These are phyloP conservation scores for Pocota personata DNA, from an alignment of 2,888 invertebrate genomes.

Conservation along the genomic window DNA sequence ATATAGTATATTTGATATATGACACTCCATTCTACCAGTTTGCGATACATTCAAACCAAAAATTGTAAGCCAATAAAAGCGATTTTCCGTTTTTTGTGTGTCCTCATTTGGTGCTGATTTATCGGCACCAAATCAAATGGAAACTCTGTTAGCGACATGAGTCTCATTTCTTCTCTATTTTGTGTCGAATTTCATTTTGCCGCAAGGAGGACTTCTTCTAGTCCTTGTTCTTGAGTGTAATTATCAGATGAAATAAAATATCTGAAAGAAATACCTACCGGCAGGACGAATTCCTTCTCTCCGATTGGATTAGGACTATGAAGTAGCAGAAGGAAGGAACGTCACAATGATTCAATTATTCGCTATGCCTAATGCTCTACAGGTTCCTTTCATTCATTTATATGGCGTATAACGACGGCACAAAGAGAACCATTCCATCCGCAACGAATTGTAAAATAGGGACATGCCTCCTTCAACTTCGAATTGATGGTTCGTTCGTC, in stretches of 20 bases:
- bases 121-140: constrained; percentile 12
- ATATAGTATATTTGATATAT: neutral
- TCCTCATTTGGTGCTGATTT: constrained; percentile 6
- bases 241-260: constrained; percentile 26
- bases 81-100: neutral
- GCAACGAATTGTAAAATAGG: neutral
- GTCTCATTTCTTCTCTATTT: neutral
- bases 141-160: neutral
- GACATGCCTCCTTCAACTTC: neutral
- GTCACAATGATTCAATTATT: constrained; percentile 8
- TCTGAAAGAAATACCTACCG: neutral
- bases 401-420: neutral
- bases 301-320: constrained; percentile 6
- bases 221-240: constrained; percentile 2
- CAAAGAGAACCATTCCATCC: neutral
- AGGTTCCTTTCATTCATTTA: neutral
- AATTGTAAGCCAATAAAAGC: constrained; percentile 1
- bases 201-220: neutral
- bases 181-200: constrained; percentile 5
- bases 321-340: neutral
- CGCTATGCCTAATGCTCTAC: neutral
- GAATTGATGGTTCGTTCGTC: neutral
- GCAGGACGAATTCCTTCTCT: neutral
- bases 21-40: neutral
- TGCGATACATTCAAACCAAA: neutral